phyloP scores from a whole-genome alignment of 2,113 vertebrate species.

The Regulus satrapa region DNA sequence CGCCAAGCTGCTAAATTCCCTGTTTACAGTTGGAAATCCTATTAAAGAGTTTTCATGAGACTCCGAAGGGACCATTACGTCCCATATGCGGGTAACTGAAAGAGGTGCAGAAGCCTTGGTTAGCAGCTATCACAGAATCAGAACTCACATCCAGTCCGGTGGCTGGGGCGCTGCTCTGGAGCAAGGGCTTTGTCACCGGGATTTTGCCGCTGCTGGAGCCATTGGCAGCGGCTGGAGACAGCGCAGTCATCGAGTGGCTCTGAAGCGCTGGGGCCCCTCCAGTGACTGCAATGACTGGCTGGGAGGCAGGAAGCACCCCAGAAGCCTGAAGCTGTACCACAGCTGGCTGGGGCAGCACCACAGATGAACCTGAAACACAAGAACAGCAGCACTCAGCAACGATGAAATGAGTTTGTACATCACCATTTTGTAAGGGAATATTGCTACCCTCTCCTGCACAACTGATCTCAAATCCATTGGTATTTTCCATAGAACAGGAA shows the following conservation, averaged over 20 bases:
- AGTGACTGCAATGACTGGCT: constrained; percentile 67
- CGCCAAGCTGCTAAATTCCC: not conserved
- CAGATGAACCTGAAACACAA: constrained; percentile 70
- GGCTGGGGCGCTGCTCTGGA: constrained; percentile 22
- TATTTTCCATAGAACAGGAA: not conserved
- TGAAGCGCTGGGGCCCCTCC: constrained; percentile 73
- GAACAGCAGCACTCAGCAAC: not conserved
- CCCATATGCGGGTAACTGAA: not conserved
- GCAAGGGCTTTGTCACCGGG: constrained; percentile 50
- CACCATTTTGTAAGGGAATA: not conserved
- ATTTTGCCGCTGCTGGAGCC: constrained; percentile 26
- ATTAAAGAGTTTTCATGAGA: not conserved
- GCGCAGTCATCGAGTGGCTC: constrained; percentile 64
- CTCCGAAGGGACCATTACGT: not conserved
- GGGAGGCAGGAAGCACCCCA: constrained; percentile 67
- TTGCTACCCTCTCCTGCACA: not conserved
- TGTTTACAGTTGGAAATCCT: not conserved
- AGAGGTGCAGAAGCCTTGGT: not conserved
- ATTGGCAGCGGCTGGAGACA: constrained; percentile 52
- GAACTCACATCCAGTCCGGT: constrained; percentile 73
- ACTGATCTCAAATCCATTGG: not conserved
- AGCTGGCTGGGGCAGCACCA: constrained; percentile 80
- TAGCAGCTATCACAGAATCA: not conserved
- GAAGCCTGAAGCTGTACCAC: constrained; percentile 84
- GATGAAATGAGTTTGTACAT: not conserved